Evolutionary conservation across 23 tunicate species (phyloP).

Genomic region (Botrylloides violaceus): DNA sequence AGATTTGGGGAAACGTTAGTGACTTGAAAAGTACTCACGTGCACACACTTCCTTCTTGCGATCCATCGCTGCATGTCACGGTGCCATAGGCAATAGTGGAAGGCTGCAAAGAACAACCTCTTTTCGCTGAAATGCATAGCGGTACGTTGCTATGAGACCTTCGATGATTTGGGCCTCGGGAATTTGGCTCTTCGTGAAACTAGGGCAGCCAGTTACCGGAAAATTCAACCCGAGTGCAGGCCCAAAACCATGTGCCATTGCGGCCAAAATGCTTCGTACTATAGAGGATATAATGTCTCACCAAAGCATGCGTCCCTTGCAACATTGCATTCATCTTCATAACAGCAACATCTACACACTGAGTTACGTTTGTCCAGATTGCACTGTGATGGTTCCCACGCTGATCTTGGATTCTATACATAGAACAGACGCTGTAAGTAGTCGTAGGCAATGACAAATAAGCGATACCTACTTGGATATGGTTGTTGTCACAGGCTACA

Average conservation of each 20-base stretch:
- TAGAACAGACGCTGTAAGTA: neutral
- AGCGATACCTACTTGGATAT: constrained; percentile 12
- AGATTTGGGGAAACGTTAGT: too few relatives aligned
- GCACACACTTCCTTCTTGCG: constrained; percentile 25
- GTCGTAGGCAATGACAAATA: neutral
- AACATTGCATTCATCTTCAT: constrained; percentile 36
- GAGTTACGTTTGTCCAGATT: constrained; percentile 34
- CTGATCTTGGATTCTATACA: constrained; percentile 48
- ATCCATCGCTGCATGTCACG: constrained; percentile 30
- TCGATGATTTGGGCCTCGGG: too few relatives aligned
- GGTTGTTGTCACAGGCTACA: constrained; percentile 23
- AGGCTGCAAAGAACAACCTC: constrained; percentile 13
- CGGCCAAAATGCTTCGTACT: neutral
- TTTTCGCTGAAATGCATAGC: too few relatives aligned
- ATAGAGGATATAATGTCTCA: neutral
- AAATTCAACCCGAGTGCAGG: too few relatives aligned
- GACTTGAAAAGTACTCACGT: constrained; percentile 11
- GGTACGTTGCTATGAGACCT: too few relatives aligned
- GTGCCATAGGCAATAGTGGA: constrained; percentile 15
- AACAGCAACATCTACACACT: constrained; percentile 64
- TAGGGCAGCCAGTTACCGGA: too few relatives aligned
- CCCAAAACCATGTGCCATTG: too few relatives aligned
- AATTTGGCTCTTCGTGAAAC: too few relatives aligned
- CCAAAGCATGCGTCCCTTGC: constrained; percentile 21
- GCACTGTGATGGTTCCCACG: constrained; percentile 59